phyloP scores from a whole-genome alignment of 2,888 invertebrate genomes.

The Girardia tigrina region DNA sequence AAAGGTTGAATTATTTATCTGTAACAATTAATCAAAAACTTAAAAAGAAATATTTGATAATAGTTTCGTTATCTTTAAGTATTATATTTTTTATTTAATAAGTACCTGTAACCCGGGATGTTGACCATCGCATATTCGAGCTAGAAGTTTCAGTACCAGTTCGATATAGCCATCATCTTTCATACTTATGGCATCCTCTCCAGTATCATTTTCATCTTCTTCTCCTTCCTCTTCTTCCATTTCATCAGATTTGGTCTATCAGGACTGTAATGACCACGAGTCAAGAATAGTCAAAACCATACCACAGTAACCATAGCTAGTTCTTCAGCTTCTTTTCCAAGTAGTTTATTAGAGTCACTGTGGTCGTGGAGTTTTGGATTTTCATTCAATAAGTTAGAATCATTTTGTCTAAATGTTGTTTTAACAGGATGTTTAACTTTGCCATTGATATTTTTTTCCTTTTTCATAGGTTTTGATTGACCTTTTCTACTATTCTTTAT shows the following conservation, averaged over 20 bases:
- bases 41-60: too few species aligned
- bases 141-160: conserved; percentile 49
- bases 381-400: neutral
- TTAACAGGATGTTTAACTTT: neutral
- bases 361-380: neutral
- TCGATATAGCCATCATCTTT: conserved; percentile 49
- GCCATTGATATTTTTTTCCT: neutral
- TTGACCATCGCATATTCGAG: conserved; percentile 50
- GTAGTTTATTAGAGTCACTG: neutral
- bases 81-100: too few species aligned
- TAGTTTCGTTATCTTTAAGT: too few species aligned
- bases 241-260: neutral
- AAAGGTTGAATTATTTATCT: too few species aligned
- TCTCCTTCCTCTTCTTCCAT: conserved; percentile 36
- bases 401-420: neutral
- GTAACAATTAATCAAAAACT: too few species aligned
- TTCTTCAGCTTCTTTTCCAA: neutral
- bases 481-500: neutral
- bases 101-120: conserved; percentile 47
- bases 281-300: neutral
- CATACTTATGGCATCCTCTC: conserved; percentile 21
- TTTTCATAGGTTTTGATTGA: neutral
- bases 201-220: neutral
- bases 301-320: neutral
- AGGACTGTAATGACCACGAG: neutral